Conservation (phyloP, 2,113 vertebrate species). For the Vicugna pacos region DNA sequence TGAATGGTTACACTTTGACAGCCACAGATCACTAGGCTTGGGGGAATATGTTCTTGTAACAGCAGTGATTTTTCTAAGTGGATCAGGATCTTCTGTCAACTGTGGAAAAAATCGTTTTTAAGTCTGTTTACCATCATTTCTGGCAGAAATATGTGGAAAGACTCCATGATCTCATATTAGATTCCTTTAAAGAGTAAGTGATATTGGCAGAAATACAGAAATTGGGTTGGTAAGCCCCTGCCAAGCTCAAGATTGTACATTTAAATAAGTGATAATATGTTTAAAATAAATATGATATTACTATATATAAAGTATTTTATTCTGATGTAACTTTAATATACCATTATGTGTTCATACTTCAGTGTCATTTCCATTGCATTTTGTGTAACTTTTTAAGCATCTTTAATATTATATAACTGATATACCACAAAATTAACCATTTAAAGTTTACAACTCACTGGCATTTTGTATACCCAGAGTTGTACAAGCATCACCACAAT, state of each 20-base stretch:
- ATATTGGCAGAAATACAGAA: neutral
- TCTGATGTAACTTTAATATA: slow-evolving; percentile 13
- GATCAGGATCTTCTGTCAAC: slow-evolving; percentile 8
- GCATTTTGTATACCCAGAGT: neutral
- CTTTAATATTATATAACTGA: neutral
- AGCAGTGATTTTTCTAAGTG: slow-evolving; percentile 33
- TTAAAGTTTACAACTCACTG: neutral
- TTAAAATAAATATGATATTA: slow-evolving; percentile 30
- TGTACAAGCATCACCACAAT: neutral
- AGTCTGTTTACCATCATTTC: neutral
- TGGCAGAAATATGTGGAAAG: neutral
- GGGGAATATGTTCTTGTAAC: neutral
- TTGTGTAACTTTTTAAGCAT: neutral
- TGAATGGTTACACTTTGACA: neutral
- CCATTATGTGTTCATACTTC: neutral
- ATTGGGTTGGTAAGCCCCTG: neutral
- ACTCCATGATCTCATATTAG: neutral
- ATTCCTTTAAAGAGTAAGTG: neutral
- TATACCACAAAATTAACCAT: neutral
- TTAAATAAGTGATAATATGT: neutral
- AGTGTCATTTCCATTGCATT: neutral
- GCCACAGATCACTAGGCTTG: neutral
- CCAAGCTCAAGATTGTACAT: neutral
- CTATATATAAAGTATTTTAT: neutral
- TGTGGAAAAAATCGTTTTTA: neutral